Conservation (phyloP, 2,888 invertebrate species). For the Bombyx huttoni region DNA sequence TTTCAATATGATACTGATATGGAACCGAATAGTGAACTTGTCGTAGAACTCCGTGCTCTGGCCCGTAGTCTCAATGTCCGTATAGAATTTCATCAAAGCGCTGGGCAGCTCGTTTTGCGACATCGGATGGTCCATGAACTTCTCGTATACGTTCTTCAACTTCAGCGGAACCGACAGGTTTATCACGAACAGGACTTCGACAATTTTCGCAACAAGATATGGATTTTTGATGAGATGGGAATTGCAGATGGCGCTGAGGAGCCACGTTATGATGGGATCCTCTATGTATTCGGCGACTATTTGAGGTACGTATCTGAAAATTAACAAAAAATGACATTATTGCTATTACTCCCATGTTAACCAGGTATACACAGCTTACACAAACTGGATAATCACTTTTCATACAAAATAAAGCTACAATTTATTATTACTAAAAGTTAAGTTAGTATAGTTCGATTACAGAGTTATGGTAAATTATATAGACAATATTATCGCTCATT, state of each 20-base stretch:
- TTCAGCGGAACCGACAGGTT: slow-evolving; percentile 76
- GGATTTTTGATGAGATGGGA: slow-evolving; percentile 95
- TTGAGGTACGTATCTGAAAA: slow-evolving; percentile 80
- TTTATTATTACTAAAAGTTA: too few relatives aligned
- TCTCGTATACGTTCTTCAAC: slow-evolving; percentile 74
- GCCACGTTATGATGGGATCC: slow-evolving; percentile 88
- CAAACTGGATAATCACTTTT: too few relatives aligned
- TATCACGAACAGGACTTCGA: slow-evolving; percentile 89
- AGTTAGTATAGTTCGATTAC: too few relatives aligned
- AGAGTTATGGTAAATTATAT: too few relatives aligned
- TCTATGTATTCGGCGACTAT: slow-evolving; percentile 84
- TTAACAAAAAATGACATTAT: background rate
- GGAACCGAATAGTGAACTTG: slow-evolving; percentile 98
- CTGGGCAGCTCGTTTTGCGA: slow-evolving; percentile 85
- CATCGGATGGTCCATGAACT: slow-evolving; percentile 88
- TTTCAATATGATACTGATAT: slow-evolving; percentile 97
- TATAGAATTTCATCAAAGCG: slow-evolving; percentile 97
- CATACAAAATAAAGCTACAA: too few relatives aligned
- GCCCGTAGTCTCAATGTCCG: slow-evolving; percentile 97
- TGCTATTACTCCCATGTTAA: too few relatives aligned
- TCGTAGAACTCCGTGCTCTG: slow-evolving; percentile 99
- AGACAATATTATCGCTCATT: too few relatives aligned
- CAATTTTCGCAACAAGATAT: slow-evolving; percentile 95
- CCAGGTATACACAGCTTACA: too few relatives aligned
- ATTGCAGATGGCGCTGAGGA: slow-evolving; percentile 91